Percentiles rank a stretch among this genome's conserved stretches.
These are phyloP conservation scores for Mus minutoides DNA, from an alignment of 2,797 vertebrate species.

Conservation along the genomic window DNA sequence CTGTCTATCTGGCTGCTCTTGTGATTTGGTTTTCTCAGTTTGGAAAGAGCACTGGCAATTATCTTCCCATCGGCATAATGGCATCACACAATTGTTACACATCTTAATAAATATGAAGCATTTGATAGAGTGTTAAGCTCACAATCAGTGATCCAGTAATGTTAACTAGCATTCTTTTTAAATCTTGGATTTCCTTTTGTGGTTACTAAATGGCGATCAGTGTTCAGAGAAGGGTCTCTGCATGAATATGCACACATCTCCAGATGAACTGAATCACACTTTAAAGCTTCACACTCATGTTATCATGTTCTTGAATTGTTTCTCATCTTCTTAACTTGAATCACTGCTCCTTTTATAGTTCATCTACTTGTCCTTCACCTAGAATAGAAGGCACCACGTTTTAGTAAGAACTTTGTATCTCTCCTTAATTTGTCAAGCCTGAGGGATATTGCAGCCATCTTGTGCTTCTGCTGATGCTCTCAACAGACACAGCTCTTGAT, in stretches of 20 bases:
- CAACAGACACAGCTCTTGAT: not conserved
- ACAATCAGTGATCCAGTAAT: not conserved
- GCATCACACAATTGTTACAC: not conserved
- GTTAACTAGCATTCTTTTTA: not conserved
- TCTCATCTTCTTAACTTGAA: conserved; percentile 42
- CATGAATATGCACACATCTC: not conserved
- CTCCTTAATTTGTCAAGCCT: not conserved
- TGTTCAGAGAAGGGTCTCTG: conserved; percentile 36
- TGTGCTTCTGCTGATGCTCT: not conserved
- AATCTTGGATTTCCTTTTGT: conserved; percentile 6
- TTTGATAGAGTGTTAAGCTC: not conserved
- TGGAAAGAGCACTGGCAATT: conserved; percentile 14
- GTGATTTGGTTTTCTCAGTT: not conserved
- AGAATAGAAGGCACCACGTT: conserved; percentile 27
- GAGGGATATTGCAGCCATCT: not conserved
- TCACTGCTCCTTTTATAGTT: conserved; percentile 42
- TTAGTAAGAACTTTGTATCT: conserved; percentile 12
- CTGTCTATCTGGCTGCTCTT: not conserved
- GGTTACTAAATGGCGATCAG: conserved; percentile 9
- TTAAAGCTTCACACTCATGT: conserved; percentile 2
- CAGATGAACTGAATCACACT: conserved; percentile 8
- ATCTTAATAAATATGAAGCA: not conserved
- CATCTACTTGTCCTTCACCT: not conserved
- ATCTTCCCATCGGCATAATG: not conserved
- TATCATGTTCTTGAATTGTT: conserved; percentile 29